Conservation (phyloP, 2,797 vertebrate genomes). For the Valencia hispanica region DNA sequence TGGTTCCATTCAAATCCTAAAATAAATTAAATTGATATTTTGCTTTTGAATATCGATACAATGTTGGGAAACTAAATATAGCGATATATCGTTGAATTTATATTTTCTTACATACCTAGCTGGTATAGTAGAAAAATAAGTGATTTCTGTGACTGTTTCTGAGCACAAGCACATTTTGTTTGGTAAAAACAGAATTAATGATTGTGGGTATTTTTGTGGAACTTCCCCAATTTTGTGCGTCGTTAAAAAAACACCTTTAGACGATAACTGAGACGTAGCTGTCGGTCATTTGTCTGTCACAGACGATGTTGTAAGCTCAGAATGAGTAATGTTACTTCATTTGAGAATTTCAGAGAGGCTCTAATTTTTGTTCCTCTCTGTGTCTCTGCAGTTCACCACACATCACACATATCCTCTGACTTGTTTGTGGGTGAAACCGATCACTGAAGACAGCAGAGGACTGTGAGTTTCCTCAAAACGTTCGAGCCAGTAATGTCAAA, state of each 20-base stretch:
- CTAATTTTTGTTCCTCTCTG: background rate
- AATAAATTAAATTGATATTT: no score
- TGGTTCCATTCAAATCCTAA: no score
- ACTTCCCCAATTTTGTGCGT: slow-evolving; percentile 8
- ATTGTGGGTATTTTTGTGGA: background rate
- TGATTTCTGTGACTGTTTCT: background rate
- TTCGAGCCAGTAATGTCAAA: background rate
- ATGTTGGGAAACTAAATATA: no score
- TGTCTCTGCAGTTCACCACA: slow-evolving; percentile 88
- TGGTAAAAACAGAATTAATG: slow-evolving; percentile 8
- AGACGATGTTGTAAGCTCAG: background rate
- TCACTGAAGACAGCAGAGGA: slow-evolving; percentile 86
- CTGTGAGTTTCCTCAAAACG: slow-evolving; percentile 83
- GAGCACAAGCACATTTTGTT: background rate
- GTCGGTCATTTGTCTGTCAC: background rate
- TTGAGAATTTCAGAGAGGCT: background rate
- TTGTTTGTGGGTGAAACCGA: slow-evolving; percentile 92
- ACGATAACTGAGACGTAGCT: background rate
- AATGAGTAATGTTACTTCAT: background rate
- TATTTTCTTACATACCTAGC: no score
- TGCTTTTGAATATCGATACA: no score
- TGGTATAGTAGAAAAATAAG: no score
- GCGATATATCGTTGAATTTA: no score
- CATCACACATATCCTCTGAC: slow-evolving; percentile 90
- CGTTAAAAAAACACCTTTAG: background rate